These are phyloP conservation scores for Drosophila suboccidentalis DNA, from an alignment of 2,888 invertebrate genomes.

Conservation along the genomic window DNA sequence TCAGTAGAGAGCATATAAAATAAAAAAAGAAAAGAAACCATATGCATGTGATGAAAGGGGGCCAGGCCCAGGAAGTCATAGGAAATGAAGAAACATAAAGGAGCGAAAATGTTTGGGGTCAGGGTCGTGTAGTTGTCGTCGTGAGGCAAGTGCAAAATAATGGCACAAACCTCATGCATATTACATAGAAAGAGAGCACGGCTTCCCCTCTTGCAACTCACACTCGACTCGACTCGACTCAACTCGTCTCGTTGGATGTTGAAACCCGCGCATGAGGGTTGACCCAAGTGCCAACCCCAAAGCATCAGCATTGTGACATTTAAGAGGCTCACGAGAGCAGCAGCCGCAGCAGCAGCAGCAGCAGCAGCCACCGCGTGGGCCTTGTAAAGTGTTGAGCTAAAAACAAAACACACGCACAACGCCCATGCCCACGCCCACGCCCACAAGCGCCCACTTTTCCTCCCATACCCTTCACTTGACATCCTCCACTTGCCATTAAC, in stretches of 20 bases:
- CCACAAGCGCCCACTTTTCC: background rate
- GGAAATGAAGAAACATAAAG: slow-evolving; percentile 50
- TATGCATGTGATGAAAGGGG: slow-evolving; percentile 39
- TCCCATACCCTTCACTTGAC: background rate
- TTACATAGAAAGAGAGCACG: slow-evolving; percentile 36
- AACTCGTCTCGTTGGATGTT: background rate
- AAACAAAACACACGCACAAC: slow-evolving; percentile 74
- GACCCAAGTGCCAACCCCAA: slow-evolving; percentile 66
- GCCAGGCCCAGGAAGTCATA: slow-evolving; percentile 22
- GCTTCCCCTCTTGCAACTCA: background rate
- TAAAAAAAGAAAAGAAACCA: slow-evolving; percentile 7
- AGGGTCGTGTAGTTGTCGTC: slow-evolving; percentile 67
- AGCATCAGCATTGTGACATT: slow-evolving; percentile 71
- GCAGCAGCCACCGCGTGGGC: slow-evolving; percentile 38
- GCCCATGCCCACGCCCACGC: slow-evolving; percentile 16
- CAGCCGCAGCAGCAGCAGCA: slow-evolving; percentile 33
- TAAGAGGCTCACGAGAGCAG: slow-evolving; percentile 73
- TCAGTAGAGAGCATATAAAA: slow-evolving; percentile 4
- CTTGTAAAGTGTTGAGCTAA: slow-evolving; percentile 66
- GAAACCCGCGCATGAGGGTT: slow-evolving; percentile 48
- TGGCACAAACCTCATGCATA: slow-evolving; percentile 68
- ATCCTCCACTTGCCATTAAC: slow-evolving; percentile 46
- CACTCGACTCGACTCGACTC: slow-evolving; percentile 13
- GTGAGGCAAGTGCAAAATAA: slow-evolving; percentile 66
- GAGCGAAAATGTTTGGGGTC: slow-evolving; percentile 62